Percentiles rank a stretch among this genome's conserved stretches.
Evolutionary conservation across 2,797 vertebrate species (phyloP).

Genomic region (Squalus acanthias): DNA sequence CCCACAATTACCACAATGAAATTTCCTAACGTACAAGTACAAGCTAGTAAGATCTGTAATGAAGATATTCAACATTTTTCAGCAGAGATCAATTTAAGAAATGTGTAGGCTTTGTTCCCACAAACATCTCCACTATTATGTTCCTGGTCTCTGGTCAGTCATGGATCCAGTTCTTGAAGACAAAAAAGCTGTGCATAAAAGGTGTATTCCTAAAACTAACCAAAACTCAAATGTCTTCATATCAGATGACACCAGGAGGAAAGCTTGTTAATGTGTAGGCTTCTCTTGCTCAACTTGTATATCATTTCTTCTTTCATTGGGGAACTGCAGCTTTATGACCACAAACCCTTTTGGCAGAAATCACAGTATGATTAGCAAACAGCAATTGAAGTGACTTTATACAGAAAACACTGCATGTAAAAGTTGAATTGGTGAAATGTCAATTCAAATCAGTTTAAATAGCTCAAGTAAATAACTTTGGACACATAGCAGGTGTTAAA

Average conservation of each 20-base stretch:
- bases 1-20: background rate
- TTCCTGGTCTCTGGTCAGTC: background rate
- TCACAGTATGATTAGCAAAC: background rate
- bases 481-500: constrained; percentile 42
- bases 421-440: constrained; percentile 16
- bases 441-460: constrained; percentile 46
- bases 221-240: background rate
- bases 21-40: background rate
- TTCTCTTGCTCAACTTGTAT: background rate
- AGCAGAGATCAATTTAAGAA: background rate
- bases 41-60: background rate
- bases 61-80: background rate
- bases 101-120: background rate
- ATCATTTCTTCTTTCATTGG: background rate
- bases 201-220: background rate
- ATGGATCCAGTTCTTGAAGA: background rate
- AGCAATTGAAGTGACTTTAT: background rate
- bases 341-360: background rate
- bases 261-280: background rate
- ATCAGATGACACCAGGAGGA: background rate
- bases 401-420: background rate
- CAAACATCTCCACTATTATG: background rate
- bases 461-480: constrained; percentile 42
- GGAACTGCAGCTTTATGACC: background rate
- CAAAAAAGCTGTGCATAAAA: background rate